Base-by-base conservation (phyloP, 2,888 invertebrate species). In the Julus scandinavius region DNA sequence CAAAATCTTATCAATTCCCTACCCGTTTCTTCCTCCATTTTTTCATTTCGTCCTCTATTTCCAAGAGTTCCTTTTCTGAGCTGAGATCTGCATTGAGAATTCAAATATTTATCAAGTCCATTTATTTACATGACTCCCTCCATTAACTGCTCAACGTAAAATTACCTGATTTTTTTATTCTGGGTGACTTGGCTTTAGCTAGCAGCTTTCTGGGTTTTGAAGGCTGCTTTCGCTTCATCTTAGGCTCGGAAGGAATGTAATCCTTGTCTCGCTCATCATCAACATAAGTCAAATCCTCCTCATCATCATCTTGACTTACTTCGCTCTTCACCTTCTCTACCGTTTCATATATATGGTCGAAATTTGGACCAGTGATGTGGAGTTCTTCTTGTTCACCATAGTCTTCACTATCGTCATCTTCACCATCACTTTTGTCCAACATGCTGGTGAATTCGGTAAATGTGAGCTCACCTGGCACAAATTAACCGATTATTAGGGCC, bases 381-480 rank as follows among this genome's bases (percentile, higher is more conserved):
- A 58, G 58, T 38, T 84, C 84, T 84, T 83, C 84, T 84, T 84
- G 40, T 13, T 38, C 38, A 84, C 41, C 41, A 29, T 84, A 9
- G 2, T 83, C 88, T 0, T 58, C 85, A 17, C 84, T 84, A 20
- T 41, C 29, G 11, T 88, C 88, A 4, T 88, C 84, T n/a, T 87
- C 84, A 85, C n/a, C 41, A 84, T 88, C 58, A 15, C n/a, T 45
- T 91, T 94, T 92, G 88, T 91, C 92, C 91, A 91, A 89, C 92
- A 94, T 40, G 11, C 84, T 49, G 9, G 88, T 72, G 50, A 88
- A 96, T 90, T 96, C 96, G 49, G 95, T 94, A 90, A 96, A 95
- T 50, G 95, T 94, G 90, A 96, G 93, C 92, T 95, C 94, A 1
- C 96, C 96, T 91, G 87, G n/a, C 29, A 84, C 54, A 88, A 87